Percentiles rank a stretch among this genome's conserved stretches.
These are phyloP conservation scores for Plestiodon gilberti DNA, from an alignment of 2,113 vertebrate species.

Conservation along the genomic window DNA sequence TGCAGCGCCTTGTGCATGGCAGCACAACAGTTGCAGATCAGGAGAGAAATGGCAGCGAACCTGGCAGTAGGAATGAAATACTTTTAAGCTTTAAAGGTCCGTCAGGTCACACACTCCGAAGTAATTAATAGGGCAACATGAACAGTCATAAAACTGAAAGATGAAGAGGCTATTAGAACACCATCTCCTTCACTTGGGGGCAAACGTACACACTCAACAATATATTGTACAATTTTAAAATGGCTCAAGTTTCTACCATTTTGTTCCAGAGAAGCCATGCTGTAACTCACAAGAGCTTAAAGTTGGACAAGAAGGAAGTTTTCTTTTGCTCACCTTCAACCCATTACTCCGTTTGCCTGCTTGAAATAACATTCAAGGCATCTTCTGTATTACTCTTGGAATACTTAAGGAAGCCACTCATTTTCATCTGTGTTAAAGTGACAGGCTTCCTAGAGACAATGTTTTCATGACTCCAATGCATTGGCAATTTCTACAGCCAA, in stretches of 20 bases:
- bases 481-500: neutral
- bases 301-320: neutral
- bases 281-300: conserved; percentile 6
- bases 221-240: conserved; percentile 17
- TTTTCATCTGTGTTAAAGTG: conserved; percentile 6
- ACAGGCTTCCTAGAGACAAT: neutral
- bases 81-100: conserved; percentile 35
- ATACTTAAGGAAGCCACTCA: neutral
- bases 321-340: conserved; percentile 11
- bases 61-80: conserved; percentile 30
- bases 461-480: neutral
- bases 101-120: conserved; percentile 25
- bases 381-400: neutral
- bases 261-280: neutral
- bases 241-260: neutral
- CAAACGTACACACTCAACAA: neutral
- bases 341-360: neutral
- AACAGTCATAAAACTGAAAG: conserved; percentile 27
- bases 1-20: neutral
- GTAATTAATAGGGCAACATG: conserved; percentile 10
- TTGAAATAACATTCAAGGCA: neutral
- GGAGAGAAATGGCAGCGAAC: conserved; percentile 24
- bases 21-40: conserved; percentile 28
- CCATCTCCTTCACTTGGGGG: conserved; percentile 1
- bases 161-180: neutral